Conservation (phyloP, 2,797 vertebrate species). For the Lateolabrax maculatus region DNA sequence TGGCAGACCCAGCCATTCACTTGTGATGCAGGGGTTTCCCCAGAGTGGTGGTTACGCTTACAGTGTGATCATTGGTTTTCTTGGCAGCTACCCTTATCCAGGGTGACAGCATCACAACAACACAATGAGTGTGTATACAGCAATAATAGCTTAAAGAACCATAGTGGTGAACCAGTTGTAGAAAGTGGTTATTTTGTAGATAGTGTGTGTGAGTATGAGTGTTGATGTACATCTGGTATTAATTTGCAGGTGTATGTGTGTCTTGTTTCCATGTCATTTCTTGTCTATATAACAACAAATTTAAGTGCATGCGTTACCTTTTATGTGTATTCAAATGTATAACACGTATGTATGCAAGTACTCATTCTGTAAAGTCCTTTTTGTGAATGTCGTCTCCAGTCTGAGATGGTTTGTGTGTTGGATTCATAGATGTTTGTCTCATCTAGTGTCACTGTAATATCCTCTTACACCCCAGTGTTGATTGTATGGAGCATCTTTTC, state of each 20-base stretch:
- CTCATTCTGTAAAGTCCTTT: conserved; percentile 26
- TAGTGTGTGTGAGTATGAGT: conserved; percentile 52
- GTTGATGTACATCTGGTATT: conserved; percentile 54
- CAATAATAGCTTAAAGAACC: conserved; percentile 57
- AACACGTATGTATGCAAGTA: conserved; percentile 44
- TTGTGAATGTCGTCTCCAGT: conserved; percentile 53
- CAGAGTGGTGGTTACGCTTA: conserved; percentile 57
- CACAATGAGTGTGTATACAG: conserved; percentile 68
- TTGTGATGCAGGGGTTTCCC: conserved; percentile 48
- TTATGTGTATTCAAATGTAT: conserved; percentile 42
- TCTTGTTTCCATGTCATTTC: conserved; percentile 44
- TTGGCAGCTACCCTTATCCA: conserved; percentile 76
- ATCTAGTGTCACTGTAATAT: conserved; percentile 42
- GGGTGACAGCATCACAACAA: conserved; percentile 73
- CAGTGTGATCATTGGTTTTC: conserved; percentile 75
- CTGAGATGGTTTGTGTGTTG: conserved; percentile 56
- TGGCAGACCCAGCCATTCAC: conserved; percentile 42
- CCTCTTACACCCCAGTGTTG: conserved; percentile 41
- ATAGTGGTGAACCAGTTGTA: conserved; percentile 72
- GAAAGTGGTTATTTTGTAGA: conserved; percentile 67
- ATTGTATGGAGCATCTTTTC: conserved; percentile 62
- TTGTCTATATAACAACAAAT: conserved; percentile 29
- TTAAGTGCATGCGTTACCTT: conserved; percentile 59
- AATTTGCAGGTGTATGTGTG: conserved; percentile 38
- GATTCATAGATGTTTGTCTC: conserved; percentile 53